Percentiles rank a stretch among this genome's conserved stretches.
phyloP scores from a whole-genome alignment of 2,797 vertebrate genomes.

The Buceros bicornis region DNA sequence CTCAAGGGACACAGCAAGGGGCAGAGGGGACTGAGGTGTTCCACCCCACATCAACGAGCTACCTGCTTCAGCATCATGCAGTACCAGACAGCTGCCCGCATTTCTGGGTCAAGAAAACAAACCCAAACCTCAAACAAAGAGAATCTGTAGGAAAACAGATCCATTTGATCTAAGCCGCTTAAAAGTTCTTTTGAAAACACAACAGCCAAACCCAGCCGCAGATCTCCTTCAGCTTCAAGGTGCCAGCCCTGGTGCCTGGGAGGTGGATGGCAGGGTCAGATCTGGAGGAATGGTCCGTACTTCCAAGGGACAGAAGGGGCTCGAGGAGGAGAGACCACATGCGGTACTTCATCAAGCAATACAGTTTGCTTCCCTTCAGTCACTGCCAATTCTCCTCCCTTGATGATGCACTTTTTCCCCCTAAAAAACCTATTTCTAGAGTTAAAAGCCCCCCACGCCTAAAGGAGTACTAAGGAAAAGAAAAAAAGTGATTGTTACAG shows the following conservation, averaged over 20 bases:
- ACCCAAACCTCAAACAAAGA: neutral
- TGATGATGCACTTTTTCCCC: neutral
- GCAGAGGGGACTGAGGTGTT: fast-evolving
- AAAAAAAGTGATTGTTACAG: neutral
- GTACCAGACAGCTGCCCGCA: neutral
- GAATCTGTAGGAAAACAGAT: neutral
- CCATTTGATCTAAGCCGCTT: neutral
- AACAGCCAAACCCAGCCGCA: neutral
- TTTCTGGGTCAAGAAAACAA: neutral
- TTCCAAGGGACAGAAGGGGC: neutral
- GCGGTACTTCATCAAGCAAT: neutral
- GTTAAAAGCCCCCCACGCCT: neutral
- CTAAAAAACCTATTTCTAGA: neutral
- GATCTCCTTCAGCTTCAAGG: neutral
- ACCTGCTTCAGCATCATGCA: neutral
- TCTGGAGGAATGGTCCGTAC: neutral
- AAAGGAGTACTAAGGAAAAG: neutral
- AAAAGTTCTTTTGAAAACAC: neutral
- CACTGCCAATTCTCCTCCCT: neutral
- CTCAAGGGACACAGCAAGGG: neutral
- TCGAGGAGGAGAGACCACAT: neutral
- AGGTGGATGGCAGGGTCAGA: neutral
- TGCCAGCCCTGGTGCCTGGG: neutral
- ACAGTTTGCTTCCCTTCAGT: neutral
- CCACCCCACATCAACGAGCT: neutral